These are phyloP conservation scores for Lasioglossum zephyrum DNA, from an alignment of 2,888 invertebrate species.

Conservation along the genomic window DNA sequence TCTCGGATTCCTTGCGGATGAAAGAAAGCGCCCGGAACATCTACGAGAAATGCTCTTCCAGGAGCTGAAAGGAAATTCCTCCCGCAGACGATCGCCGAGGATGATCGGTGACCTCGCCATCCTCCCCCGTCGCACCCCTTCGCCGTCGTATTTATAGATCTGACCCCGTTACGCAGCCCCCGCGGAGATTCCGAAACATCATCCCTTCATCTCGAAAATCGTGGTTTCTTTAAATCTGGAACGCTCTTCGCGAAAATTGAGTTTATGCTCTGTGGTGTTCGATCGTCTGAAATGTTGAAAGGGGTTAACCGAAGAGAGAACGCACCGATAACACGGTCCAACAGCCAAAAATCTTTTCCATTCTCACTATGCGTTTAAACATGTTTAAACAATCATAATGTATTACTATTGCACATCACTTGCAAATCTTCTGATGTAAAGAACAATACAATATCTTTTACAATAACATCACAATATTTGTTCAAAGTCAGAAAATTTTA, in stretches of 20 bases:
- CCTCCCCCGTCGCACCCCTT: slow-evolving; percentile 1
- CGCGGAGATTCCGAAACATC: neutral
- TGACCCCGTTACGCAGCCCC: slow-evolving; percentile 27
- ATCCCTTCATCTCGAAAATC: neutral
- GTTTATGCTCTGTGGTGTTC: neutral
- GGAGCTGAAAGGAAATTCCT: slow-evolving; percentile 60
- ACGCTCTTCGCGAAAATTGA: neutral
- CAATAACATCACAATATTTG: no score
- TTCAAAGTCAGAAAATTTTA: no score
- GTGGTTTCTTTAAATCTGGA: neutral
- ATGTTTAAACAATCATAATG: no score
- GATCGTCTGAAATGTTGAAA: neutral
- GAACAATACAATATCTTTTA: no score
- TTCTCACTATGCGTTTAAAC: no score
- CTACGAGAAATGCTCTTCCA: slow-evolving; percentile 61
- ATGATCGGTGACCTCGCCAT: slow-evolving; percentile 29
- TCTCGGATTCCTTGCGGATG: slow-evolving; percentile 68
- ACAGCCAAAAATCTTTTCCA: no score
- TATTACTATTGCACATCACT: no score
- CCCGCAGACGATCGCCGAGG: slow-evolving; percentile 43
- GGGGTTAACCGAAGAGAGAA: no score
- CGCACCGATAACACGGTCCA: no score
- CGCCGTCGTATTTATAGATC: slow-evolving; percentile 16
- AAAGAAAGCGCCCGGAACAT: slow-evolving; percentile 64
- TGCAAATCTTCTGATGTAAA: no score